These are phyloP conservation scores for Ammospiza nelsoni DNA, from an alignment of 2,113 vertebrate species.

Conservation along the genomic window DNA sequence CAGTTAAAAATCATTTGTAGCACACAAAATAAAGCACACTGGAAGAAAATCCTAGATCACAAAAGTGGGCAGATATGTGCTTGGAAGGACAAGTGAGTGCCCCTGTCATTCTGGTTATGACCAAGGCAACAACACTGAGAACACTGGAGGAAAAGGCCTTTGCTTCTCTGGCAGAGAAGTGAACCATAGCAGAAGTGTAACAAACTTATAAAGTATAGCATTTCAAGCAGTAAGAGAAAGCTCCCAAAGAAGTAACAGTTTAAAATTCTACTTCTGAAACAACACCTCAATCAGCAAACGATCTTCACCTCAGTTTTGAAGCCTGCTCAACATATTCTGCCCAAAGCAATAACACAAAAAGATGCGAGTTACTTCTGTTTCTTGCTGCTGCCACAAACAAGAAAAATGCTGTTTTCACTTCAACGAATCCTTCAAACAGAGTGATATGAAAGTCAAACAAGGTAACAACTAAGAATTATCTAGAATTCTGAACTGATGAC, in stretches of 20 bases:
- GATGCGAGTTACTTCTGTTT: not conserved
- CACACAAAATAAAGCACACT: not conserved
- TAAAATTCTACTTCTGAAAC: not conserved
- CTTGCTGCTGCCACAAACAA: not conserved
- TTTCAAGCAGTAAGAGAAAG: not conserved
- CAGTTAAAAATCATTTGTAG: not conserved
- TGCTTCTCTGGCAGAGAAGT: not conserved
- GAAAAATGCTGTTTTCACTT: not conserved
- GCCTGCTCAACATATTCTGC: not conserved
- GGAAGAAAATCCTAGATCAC: not conserved
- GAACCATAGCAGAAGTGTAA: not conserved
- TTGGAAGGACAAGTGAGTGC: not conserved
- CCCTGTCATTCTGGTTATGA: not conserved
- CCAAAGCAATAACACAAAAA: not conserved
- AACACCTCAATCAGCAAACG: not conserved
- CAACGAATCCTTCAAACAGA: not conserved
- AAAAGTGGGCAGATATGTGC: not conserved
- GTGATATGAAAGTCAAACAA: constrained; percentile 29
- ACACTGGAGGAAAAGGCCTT: not conserved
- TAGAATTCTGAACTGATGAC: not conserved
- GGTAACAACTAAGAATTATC: not conserved
- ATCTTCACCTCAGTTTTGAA: not conserved
- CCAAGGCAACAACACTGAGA: not conserved
- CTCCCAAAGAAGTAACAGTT: not conserved
- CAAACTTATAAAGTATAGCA: not conserved